These are phyloP conservation scores for Microplitis deprimator DNA, from an alignment of 2,888 invertebrate genomes.

Conservation along the genomic window DNA sequence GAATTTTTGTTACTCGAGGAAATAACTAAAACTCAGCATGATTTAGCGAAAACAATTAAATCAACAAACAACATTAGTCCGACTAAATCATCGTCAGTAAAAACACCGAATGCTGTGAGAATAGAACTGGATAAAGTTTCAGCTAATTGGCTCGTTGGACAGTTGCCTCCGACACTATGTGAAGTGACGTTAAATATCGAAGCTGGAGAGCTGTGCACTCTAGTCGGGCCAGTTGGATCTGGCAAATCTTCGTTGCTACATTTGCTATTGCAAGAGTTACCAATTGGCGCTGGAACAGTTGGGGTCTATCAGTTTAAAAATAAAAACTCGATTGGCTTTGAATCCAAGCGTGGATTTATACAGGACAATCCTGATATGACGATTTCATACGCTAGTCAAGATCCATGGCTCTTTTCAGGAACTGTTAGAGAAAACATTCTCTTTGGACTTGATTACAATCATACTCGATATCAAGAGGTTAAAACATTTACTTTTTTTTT, in stretches of 20 bases:
- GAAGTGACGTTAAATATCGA: constrained; percentile 71
- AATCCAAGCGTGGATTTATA: constrained; percentile 42
- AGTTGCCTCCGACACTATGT: constrained; percentile 69
- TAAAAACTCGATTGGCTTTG: not conserved
- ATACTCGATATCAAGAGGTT: constrained; percentile 77
- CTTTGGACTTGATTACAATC: constrained; percentile 78
- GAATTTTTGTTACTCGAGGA: constrained; percentile 63
- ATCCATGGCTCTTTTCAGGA: constrained; percentile 79
- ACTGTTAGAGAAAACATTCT: constrained; percentile 82
- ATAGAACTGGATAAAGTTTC: not conserved
- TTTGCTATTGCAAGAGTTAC: constrained; percentile 71
- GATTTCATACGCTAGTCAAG: constrained; percentile 78
- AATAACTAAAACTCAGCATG: constrained; percentile 32
- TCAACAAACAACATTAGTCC: not conserved
- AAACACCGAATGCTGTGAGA: not conserved
- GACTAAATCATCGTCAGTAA: not conserved
- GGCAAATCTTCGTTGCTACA: constrained; percentile 75
- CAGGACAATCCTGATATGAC: constrained; percentile 54
- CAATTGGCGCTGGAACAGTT: constrained; percentile 69
- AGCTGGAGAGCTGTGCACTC: constrained; percentile 72
- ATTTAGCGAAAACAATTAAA: not conserved
- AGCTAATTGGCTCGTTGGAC: constrained; percentile 61
- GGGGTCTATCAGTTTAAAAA: constrained; percentile 45
- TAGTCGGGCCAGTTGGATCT: constrained; percentile 80
- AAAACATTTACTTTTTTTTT: not conserved